Evolutionary conservation across 2,113 vertebrate species (phyloP), one percentile per base, ranked within the genome.

Genomic region (Nestor notabilis): DNA sequence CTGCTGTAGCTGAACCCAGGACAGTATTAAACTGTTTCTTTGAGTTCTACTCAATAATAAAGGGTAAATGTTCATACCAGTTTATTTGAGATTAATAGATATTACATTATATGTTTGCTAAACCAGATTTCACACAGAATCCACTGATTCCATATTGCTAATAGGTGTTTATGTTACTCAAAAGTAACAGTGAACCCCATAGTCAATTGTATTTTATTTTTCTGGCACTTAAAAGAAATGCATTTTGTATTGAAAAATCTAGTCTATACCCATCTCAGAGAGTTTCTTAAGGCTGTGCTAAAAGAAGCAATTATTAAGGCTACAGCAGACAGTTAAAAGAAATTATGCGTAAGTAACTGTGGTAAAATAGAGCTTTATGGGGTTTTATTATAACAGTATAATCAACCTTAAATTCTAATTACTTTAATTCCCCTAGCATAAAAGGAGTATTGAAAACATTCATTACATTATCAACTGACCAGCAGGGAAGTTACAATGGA

Each of bases 401-500:
- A 79, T 90, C 55, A 85, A 3, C 21, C 8, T 63, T 76, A 60
- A 71, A 72, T 68, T 85, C 39, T 8, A 55, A 68, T 64, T 56
- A 64, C 13, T 90, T 85, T 50, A 68, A 76, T 90, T 79, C 27
- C 25, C 28, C 82, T 58, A 79, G 7, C 5, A 28, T 83, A 79
- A 93, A 71, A 35, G 27, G 11, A 92, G 68, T 95, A 93, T 71
- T 85, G 75, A 52, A 92, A 96, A 60, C 33, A 83, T 68, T 76
- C 35, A 95, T 95, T 92, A 79, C 21, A 29, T 64, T 88, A 71
- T 68, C 75, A 88, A 55, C 39, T 64, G 78, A 83, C 83, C 75
- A 92, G 75, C 56, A 93, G 79, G 75, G 56, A 95, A 92, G 66
- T 71, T 70, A 71, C 29, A 79, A 60, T 33, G 10, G 39, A 83